Percentiles rank a stretch among this genome's conserved stretches.
Evolutionary conservation across 2,797 vertebrate genomes (phyloP).

Genomic region (Microctenopoma lineatum): DNA sequence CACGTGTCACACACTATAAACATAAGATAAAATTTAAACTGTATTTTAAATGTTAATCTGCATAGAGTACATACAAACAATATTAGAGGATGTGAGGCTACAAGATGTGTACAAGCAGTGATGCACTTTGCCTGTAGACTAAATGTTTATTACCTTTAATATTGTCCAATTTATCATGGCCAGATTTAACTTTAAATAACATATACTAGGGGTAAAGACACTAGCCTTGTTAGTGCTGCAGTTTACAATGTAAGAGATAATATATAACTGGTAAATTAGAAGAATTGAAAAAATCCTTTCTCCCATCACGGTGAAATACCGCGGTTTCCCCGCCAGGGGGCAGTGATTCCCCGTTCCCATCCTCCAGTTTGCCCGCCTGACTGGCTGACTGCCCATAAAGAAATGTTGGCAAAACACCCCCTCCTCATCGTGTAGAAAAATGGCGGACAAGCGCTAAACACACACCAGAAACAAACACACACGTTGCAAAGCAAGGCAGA

Average conservation of each 20-base stretch:
- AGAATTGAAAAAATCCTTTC: not conserved
- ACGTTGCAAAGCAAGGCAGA: slow-evolving; percentile 81
- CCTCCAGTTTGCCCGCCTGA: slow-evolving; percentile 18
- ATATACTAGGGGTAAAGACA: not conserved
- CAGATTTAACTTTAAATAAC: too few species aligned
- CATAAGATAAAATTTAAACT: too few species aligned
- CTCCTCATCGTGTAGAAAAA: slow-evolving; percentile 75
- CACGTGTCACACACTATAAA: too few species aligned
- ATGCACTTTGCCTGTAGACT: too few species aligned
- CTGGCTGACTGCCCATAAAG: slow-evolving; percentile 59
- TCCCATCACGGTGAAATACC: not conserved
- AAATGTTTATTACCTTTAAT: too few species aligned
- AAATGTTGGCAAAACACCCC: slow-evolving; percentile 76
- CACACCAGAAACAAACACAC: slow-evolving; percentile 79
- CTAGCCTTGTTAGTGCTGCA: not conserved
- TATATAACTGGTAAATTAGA: not conserved
- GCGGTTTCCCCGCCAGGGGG: slow-evolving; percentile 34
- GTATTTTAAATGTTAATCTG: too few species aligned
- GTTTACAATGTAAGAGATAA: not conserved
- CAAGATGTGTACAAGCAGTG: too few species aligned
- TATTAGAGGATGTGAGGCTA: too few species aligned
- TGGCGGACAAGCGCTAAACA: slow-evolving; percentile 85
- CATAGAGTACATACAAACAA: too few species aligned
- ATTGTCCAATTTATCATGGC: too few species aligned
- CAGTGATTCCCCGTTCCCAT: slow-evolving; percentile 15